These are phyloP conservation scores for Siderastrea siderea DNA, from an alignment of 92 coral and sea anemone species.

Conservation along the genomic window DNA sequence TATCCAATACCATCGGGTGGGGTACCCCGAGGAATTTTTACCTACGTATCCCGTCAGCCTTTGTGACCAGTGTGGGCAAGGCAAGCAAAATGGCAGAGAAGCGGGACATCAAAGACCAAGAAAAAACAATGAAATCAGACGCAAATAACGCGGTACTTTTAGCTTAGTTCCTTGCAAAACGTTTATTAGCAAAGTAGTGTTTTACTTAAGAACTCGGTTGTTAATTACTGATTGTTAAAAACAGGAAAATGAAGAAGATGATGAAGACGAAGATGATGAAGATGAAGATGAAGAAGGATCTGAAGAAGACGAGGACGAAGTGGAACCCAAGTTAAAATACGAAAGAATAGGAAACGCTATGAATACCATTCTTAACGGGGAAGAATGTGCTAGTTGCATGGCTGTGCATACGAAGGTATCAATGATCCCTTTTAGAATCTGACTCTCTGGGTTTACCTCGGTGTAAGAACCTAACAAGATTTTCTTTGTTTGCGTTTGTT, in stretches of 20 bases:
- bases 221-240: neutral
- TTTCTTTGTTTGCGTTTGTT: too few relatives aligned
- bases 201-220: neutral
- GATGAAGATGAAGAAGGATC: slow-evolving; percentile 83
- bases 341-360: slow-evolving; percentile 97
- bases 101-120: neutral
- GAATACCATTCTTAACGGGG: slow-evolving; percentile 85
- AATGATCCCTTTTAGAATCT: neutral
- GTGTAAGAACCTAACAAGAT: too few relatives aligned
- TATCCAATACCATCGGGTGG: neutral
- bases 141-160: neutral
- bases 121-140: slow-evolving; percentile 14
- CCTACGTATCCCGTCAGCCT: neutral
- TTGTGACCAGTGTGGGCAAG: neutral
- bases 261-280: slow-evolving; percentile 59
- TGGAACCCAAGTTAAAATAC: slow-evolving; percentile 95
- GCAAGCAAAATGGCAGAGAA: slow-evolving; percentile 20
- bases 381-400: slow-evolving; percentile 99
- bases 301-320: slow-evolving; percentile 91
- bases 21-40: neutral
- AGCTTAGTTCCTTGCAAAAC: neutral
- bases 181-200: neutral
- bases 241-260: slow-evolving; percentile 34
- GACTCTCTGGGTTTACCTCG: too few relatives aligned
- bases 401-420: slow-evolving; percentile 97